Conservation (phyloP, 2,888 invertebrate species). For the Sesia apiformis region DNA sequence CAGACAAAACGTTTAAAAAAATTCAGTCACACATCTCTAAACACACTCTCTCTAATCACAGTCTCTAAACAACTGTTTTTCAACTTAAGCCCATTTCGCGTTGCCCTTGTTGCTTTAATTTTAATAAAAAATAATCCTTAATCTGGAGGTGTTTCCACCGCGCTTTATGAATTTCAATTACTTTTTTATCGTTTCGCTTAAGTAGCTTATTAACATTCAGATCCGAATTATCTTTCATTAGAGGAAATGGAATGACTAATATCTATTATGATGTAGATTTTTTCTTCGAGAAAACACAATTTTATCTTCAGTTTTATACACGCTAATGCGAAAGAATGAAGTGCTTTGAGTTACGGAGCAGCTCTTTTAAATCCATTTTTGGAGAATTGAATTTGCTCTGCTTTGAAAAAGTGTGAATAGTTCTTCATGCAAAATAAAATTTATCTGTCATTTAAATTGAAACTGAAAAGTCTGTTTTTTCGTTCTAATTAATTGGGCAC, state of each 20-base stretch:
- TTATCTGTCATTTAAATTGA: background rate
- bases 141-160: background rate
- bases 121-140: background rate
- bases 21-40: no score
- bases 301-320: conserved; percentile 7
- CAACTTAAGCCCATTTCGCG: no score
- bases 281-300: conserved; percentile 8
- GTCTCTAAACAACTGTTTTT: no score
- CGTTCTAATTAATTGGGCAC: background rate
- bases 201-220: conserved; percentile 17
- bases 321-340: conserved; percentile 6
- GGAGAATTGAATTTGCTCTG: background rate
- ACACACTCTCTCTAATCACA: no score
- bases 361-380: background rate
- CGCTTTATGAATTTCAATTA: conserved; percentile 1
- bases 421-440: background rate
- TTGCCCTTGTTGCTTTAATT: background rate
- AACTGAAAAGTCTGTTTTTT: background rate
- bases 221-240: conserved; percentile 18
- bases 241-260: background rate
- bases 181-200: conserved; percentile 9
- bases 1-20: no score
- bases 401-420: background rate
- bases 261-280: background rate
- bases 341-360: conserved; percentile 3